These are phyloP conservation scores for Exephanes ischioxanthus DNA, from an alignment of 2,888 invertebrate genomes.

Conservation along the genomic window DNA sequence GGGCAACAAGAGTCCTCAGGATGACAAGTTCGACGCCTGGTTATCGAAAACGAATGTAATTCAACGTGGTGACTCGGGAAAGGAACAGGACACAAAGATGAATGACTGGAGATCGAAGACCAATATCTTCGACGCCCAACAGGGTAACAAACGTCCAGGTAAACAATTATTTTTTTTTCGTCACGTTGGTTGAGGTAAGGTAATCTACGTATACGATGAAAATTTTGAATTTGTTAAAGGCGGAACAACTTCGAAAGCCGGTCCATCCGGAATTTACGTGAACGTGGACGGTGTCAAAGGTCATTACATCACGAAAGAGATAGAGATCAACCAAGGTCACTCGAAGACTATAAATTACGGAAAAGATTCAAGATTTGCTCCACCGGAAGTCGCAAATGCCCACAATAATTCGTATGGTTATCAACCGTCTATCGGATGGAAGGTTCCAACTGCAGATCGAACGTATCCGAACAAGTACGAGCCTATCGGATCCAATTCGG, in stretches of 20 bases:
- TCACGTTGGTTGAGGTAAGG: too few relatives aligned
- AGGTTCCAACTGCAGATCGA: neutral
- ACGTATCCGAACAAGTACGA: constrained; percentile 39
- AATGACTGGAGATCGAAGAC: constrained; percentile 74
- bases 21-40: constrained; percentile 69
- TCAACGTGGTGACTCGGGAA: constrained; percentile 67
- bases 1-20: constrained; percentile 32
- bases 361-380: constrained; percentile 23
- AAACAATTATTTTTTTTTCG: neutral
- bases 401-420: constrained; percentile 21
- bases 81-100: constrained; percentile 70
- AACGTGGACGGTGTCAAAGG: constrained; percentile 73
- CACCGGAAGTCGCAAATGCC: constrained; percentile 5
- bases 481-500: constrained; percentile 37
- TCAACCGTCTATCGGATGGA: constrained; percentile 28
- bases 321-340: constrained; percentile 77
- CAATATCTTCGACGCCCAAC: constrained; percentile 68
- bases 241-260: constrained; percentile 29
- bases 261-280: constrained; percentile 72
- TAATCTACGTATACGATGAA: neutral
- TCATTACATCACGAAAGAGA: constrained; percentile 74
- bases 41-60: constrained; percentile 67
- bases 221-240: constrained; percentile 29
- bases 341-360: constrained; percentile 74
- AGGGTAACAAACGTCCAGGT: constrained; percentile 68